A percentile compares a stretch with the other conserved stretches of the same genome.
These are phyloP conservation scores for Parnassius mnemosyne DNA, from an alignment of 2,888 invertebrate genomes.

Conservation along the genomic window DNA sequence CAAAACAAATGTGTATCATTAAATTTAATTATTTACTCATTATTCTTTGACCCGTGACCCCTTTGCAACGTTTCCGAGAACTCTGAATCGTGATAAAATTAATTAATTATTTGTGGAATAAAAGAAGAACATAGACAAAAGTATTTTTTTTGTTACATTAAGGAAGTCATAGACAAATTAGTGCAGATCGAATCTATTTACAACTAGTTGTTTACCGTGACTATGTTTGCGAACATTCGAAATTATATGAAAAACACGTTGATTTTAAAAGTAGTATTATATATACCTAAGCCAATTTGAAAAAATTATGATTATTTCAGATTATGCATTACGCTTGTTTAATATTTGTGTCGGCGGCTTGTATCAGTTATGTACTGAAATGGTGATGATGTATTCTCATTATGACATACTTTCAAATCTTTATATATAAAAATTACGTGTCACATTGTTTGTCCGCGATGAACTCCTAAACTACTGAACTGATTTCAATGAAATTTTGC, in stretches of 20 bases:
- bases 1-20: constrained; percentile 56
- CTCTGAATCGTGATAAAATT: constrained; percentile 36
- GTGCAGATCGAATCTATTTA: constrained; percentile 69
- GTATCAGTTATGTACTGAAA: no score
- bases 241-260: neutral
- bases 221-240: neutral
- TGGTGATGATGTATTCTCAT: no score
- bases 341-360: neutral
- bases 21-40: constrained; percentile 59
- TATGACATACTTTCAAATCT: no score
- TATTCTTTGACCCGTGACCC: constrained; percentile 43
- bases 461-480: no score
- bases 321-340: neutral
- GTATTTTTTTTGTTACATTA: constrained; percentile 26
- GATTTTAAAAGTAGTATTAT: neutral
- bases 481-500: no score
- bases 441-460: no score
- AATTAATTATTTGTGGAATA: constrained; percentile 37
- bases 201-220: constrained; percentile 1
- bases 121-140: constrained; percentile 28
- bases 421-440: no score
- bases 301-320: neutral
- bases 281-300: no score
- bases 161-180: constrained; percentile 75
- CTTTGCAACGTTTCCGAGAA: constrained; percentile 44